phyloP scores from a whole-genome alignment of 2,797 vertebrate species.

The Selene dorsalis region DNA sequence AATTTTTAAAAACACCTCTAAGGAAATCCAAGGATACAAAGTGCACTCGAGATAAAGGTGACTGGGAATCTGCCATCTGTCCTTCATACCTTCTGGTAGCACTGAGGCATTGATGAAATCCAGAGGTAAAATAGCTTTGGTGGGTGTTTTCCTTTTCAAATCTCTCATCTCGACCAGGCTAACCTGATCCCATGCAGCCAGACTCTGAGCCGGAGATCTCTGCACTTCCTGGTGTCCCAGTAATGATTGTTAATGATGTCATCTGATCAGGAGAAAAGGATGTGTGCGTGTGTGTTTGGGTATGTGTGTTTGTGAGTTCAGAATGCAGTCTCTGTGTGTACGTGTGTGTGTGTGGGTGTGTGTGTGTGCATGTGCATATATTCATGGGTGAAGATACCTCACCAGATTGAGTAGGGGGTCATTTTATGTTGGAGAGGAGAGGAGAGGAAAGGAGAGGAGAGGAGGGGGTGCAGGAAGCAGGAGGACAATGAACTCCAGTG shows the following conservation, averaged over 20 bases:
- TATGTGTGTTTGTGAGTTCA: slow-evolving; percentile 65
- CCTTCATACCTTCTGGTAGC: slow-evolving; percentile 23
- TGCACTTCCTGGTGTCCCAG: slow-evolving; percentile 84
- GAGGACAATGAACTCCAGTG: slow-evolving; percentile 82
- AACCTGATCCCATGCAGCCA: slow-evolving; percentile 82
- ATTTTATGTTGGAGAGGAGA: slow-evolving; percentile 68
- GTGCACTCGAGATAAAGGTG: background rate
- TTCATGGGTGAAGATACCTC: slow-evolving; percentile 72
- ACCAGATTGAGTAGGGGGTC: slow-evolving; percentile 69
- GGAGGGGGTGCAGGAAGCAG: slow-evolving; percentile 66
- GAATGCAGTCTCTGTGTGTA: slow-evolving; percentile 53
- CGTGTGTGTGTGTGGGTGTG: slow-evolving; percentile 69
- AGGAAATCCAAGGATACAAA: slow-evolving; percentile 15
- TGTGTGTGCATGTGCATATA: slow-evolving; percentile 50
- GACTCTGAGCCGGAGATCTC: slow-evolving; percentile 80
- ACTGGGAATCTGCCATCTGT: slow-evolving; percentile 18
- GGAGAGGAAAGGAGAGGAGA: background rate
- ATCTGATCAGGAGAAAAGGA: slow-evolving; percentile 83
- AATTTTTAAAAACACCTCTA: slow-evolving; percentile 8
- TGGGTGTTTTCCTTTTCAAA: slow-evolving; percentile 75
- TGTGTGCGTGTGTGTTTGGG: slow-evolving; percentile 72
- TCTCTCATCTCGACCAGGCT: slow-evolving; percentile 81
- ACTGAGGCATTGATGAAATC: slow-evolving; percentile 63
- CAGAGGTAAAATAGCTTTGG: slow-evolving; percentile 69
- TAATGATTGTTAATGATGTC: slow-evolving; percentile 89